These are phyloP conservation scores for Watersipora subatra DNA, from an alignment of 1,140 invertebrate genomes.

Conservation along the genomic window DNA sequence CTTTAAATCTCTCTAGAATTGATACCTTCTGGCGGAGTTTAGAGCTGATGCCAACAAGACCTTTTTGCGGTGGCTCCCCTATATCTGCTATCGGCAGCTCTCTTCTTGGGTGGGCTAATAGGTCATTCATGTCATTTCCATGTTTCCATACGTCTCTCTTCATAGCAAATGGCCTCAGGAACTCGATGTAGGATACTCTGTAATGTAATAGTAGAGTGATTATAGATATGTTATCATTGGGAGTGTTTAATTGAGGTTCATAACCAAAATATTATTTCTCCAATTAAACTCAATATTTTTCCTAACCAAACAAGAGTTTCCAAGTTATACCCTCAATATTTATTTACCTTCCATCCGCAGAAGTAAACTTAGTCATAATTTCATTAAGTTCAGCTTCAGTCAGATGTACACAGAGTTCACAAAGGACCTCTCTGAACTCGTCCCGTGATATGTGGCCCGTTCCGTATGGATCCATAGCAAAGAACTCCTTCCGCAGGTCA, in stretches of 20 bases:
- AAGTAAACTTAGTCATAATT: conserved; percentile 25
- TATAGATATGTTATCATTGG: too few relatives aligned
- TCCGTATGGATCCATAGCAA: conserved; percentile 35
- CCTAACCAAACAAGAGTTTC: too few relatives aligned
- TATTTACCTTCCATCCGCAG: conserved; percentile 27
- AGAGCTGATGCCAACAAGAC: conserved; percentile 26
- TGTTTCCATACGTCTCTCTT: conserved; percentile 32
- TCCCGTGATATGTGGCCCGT: conserved; percentile 31
- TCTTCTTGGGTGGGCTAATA: conserved; percentile 26
- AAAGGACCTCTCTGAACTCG: conserved; percentile 35
- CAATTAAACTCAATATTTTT: too few relatives aligned
- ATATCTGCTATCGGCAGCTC: conserved; percentile 28
- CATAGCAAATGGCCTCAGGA: conserved; percentile 35
- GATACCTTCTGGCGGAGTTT: conserved; percentile 35
- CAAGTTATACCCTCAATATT: too few relatives aligned
- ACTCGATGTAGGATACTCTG: conserved; percentile 35
- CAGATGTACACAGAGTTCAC: conserved; percentile 35
- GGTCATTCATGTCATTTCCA: conserved; percentile 32
- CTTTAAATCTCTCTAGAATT: too few relatives aligned
- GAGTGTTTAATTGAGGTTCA: too few relatives aligned
- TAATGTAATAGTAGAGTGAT: conserved; percentile 9
- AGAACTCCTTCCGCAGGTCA: conserved; percentile 33
- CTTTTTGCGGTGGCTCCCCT: conserved; percentile 27
- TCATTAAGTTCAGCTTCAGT: conserved; percentile 30
- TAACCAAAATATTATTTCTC: too few relatives aligned